Percentiles rank a stretch among this genome's conserved stretches.
These are phyloP conservation scores for Ictalurus punctatus DNA, from an alignment of 2,113 vertebrate genomes.

Conservation along the genomic window DNA sequence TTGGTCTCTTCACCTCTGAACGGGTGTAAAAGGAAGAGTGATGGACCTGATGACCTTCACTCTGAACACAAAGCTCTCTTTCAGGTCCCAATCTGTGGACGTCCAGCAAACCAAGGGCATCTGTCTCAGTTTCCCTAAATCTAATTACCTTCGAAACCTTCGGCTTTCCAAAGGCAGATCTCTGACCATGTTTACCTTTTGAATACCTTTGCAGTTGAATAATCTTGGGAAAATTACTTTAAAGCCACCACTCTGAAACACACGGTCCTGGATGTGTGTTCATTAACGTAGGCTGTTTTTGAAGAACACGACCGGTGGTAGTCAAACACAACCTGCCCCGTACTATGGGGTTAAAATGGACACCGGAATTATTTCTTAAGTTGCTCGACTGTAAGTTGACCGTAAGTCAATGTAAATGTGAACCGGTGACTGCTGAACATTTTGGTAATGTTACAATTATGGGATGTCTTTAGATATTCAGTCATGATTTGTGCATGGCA, in stretches of 20 bases:
- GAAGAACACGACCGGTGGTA: not conserved
- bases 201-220: conserved; percentile 1
- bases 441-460: not conserved
- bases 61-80: conserved; percentile 14
- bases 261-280: not conserved
- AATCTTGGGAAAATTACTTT: not conserved
- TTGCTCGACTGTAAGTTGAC: not conserved
- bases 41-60: not conserved
- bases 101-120: not conserved
- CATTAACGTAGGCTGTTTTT: not conserved
- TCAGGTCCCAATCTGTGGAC: not conserved
- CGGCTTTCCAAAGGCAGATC: not conserved
- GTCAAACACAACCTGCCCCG: not conserved
- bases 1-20: not conserved
- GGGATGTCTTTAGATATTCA: not conserved
- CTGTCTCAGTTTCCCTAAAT: not conserved
- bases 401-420: not conserved
- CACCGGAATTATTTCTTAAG: not conserved
- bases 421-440: not conserved
- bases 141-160: not conserved
- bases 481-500: not conserved
- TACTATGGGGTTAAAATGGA: not conserved
- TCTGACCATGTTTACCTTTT: not conserved
- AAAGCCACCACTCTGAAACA: not conserved
- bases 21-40: not conserved